Percentiles rank a stretch among this genome's conserved stretches.
Conservation (phyloP, 2,888 invertebrate species). For the Trachelus stipa region DNA sequence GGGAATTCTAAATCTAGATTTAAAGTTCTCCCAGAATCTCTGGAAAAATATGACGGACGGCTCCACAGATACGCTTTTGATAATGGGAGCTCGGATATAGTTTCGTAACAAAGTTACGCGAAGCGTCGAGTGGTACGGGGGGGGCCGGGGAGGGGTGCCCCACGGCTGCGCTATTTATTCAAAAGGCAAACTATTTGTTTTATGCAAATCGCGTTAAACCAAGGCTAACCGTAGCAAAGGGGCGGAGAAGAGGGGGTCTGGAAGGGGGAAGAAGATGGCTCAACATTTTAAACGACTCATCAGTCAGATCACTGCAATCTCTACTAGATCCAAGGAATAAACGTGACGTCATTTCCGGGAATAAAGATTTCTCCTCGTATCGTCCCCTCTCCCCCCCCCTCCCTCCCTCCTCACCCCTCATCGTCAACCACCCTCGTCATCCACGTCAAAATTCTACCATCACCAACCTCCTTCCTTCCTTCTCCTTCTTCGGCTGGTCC, state of each 20-base stretch:
- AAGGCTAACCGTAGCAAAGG: not conserved
- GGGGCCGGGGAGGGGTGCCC: not conserved
- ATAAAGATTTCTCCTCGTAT: not conserved
- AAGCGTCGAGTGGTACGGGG: not conserved
- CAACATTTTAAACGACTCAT: not conserved
- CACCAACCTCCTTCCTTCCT: not conserved
- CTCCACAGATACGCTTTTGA: not conserved
- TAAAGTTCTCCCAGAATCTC: not conserved
- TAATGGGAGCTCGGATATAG: not conserved
- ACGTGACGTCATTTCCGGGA: not conserved
- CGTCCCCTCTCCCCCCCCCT: no score
- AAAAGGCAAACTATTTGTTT: not conserved
- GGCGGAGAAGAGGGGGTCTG: not conserved
- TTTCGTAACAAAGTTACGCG: not conserved
- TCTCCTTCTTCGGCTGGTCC: not conserved
- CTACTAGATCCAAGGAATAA: not conserved
- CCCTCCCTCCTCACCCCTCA: not conserved
- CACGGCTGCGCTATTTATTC: not conserved
- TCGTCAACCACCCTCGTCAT: not conserved
- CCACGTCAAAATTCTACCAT: not conserved
- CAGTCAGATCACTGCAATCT: not conserved
- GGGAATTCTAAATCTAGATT: not conserved
- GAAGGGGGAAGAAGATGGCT: not conserved
- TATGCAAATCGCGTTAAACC: not conserved
- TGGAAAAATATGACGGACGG: not conserved